These are phyloP conservation scores for Dermatophagoides farinae DNA, from an alignment of 1,140 invertebrate species.

Conservation along the genomic window DNA sequence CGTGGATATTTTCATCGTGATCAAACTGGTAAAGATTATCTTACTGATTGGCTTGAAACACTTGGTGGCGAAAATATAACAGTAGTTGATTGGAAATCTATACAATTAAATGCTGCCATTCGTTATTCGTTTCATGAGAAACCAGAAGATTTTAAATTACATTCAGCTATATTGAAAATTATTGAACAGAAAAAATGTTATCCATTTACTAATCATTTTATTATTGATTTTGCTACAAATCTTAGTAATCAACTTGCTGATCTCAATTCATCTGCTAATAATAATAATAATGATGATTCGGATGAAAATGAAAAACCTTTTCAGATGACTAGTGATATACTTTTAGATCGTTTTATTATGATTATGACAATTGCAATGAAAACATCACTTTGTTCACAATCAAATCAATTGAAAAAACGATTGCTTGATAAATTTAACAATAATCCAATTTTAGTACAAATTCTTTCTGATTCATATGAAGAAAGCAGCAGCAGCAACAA, in stretches of 20 bases:
- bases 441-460: neutral
- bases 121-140: neutral
- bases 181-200: neutral
- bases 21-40: neutral
- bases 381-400: neutral
- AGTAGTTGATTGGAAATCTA: neutral
- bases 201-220: neutral
- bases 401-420: slow-evolving; percentile 1
- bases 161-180: neutral
- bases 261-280: too few species aligned
- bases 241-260: neutral
- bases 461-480: too few species aligned
- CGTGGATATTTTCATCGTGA: neutral
- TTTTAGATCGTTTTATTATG: neutral
- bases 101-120: neutral
- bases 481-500: too few species aligned
- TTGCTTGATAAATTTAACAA: neutral
- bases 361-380: neutral
- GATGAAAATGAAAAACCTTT: too few species aligned
- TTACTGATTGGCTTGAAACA: neutral
- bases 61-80: neutral
- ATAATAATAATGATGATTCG: too few species aligned
- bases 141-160: neutral
- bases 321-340: neutral
- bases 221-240: neutral